A percentile compares a stretch with the other conserved stretches of the same genome.
Conservation (phyloP, 2,888 invertebrate species). For the Serrognathus titanus region DNA sequence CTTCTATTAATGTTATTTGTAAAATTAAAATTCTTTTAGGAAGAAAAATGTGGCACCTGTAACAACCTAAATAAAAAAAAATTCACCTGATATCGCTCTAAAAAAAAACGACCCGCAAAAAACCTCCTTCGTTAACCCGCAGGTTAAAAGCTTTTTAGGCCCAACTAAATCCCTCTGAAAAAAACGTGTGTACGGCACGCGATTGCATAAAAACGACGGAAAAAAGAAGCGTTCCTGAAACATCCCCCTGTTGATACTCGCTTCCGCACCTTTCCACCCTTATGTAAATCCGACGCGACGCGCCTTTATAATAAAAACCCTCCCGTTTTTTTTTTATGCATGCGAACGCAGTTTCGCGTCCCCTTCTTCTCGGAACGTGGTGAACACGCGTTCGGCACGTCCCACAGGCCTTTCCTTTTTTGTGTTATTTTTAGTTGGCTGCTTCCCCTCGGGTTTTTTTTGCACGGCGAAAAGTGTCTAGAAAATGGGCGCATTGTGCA, state of each 20-base stretch:
- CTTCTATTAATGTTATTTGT: too few species aligned
- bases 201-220: not conserved
- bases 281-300: constrained; percentile 24
- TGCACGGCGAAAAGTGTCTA: constrained; percentile 22
- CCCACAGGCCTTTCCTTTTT: constrained; percentile 30
- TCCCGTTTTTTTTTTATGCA: constrained; percentile 23
- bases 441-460: constrained; percentile 26
- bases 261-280: constrained; percentile 20
- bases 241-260: constrained; percentile 13
- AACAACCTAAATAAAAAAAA: not conserved
- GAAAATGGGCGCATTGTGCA: constrained; percentile 27
- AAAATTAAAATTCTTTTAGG: too few species aligned
- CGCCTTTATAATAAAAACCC: constrained; percentile 21
- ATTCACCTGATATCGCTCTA: not conserved
- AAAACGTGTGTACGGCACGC: not conserved
- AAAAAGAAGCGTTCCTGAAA: constrained; percentile 4
- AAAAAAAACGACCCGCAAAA: constrained; percentile 7
- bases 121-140: not conserved
- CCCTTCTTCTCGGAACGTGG: constrained; percentile 27
- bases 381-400: constrained; percentile 29
- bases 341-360: constrained; percentile 20
- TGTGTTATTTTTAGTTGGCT: constrained; percentile 31
- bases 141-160: constrained; percentile 6
- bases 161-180: constrained; percentile 9
- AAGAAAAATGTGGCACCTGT: not conserved